These are phyloP conservation scores for Carterocephalus palaemon DNA, from an alignment of 2,888 invertebrate genomes.

Conservation along the genomic window DNA sequence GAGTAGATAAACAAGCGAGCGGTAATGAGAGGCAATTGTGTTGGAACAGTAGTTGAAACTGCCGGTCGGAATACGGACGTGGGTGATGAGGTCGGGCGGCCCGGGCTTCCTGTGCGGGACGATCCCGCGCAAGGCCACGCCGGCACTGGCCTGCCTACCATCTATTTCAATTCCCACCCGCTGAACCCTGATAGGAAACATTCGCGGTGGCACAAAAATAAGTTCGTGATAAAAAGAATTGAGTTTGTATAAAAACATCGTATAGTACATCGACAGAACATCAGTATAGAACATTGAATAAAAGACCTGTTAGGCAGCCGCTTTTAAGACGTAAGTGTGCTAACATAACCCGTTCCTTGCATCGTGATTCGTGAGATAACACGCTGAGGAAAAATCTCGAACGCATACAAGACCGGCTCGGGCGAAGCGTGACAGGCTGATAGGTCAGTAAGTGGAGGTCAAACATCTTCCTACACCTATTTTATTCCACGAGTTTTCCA, in stretches of 20 bases:
- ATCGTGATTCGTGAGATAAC: conserved; percentile 8
- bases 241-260: too few relatives aligned
- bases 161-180: too few relatives aligned
- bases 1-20: too few relatives aligned
- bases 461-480: conserved; percentile 5
- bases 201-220: too few relatives aligned
- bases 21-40: too few relatives aligned
- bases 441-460: conserved; percentile 15
- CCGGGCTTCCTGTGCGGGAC: conserved; percentile 31
- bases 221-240: too few relatives aligned
- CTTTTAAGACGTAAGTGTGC: background rate
- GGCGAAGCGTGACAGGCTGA: conserved; percentile 17
- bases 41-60: too few relatives aligned
- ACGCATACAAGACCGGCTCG: conserved; percentile 4
- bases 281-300: too few relatives aligned
- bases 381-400: conserved; percentile 5
- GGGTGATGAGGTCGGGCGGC: conserved; percentile 1
- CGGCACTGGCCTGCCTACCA: background rate
- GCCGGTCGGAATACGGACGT: conserved; percentile 12
- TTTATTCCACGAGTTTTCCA: conserved; percentile 1
- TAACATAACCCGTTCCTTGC: background rate
- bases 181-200: too few relatives aligned
- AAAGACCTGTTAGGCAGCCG: too few relatives aligned
- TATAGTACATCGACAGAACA: too few relatives aligned
- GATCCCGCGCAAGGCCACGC: conserved; percentile 30